Conservation (phyloP, 2,113 vertebrate genomes). For the Nycticorax nycticorax region DNA sequence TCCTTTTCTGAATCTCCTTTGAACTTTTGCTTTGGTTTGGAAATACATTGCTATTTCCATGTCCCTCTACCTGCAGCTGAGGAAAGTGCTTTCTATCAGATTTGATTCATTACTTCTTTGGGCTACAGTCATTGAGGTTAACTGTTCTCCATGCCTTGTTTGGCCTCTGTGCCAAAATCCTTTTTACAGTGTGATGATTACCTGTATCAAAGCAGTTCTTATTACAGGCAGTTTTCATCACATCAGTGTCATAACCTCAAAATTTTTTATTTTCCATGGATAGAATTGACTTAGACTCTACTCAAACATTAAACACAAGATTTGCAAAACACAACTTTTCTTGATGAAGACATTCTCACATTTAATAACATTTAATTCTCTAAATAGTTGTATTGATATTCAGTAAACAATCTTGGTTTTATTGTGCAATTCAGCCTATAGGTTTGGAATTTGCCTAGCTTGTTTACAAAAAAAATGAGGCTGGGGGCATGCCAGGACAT, state of each 20-base stretch:
- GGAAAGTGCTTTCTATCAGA: not conserved
- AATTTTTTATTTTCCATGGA: not conserved
- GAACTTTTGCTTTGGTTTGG: not conserved
- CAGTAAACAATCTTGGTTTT: not conserved
- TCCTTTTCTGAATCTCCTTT: not conserved
- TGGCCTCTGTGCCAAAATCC: not conserved
- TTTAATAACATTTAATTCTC: not conserved
- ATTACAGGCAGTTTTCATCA: not conserved
- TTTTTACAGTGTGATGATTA: not conserved
- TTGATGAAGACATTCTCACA: not conserved
- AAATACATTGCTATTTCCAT: not conserved
- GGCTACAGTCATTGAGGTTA: not conserved
- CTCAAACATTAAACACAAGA: not conserved
- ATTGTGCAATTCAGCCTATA: not conserved
- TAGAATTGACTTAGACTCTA: not conserved
- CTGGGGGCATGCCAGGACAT: not conserved
- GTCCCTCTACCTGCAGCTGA: not conserved
- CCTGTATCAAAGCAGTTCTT: not conserved
- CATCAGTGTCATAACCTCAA: not conserved
- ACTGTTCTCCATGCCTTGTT: not conserved
- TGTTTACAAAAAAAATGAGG: not conserved
- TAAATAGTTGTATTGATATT: not conserved
- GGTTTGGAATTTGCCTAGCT: not conserved
- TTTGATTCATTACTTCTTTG: not conserved
- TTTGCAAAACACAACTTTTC: not conserved